A percentile compares a stretch with the other conserved stretches of the same genome.
These are phyloP conservation scores for Apostichopus parvimensis DNA, from an alignment of 35 echinoderm and acorn worm species.

Conservation along the genomic window DNA sequence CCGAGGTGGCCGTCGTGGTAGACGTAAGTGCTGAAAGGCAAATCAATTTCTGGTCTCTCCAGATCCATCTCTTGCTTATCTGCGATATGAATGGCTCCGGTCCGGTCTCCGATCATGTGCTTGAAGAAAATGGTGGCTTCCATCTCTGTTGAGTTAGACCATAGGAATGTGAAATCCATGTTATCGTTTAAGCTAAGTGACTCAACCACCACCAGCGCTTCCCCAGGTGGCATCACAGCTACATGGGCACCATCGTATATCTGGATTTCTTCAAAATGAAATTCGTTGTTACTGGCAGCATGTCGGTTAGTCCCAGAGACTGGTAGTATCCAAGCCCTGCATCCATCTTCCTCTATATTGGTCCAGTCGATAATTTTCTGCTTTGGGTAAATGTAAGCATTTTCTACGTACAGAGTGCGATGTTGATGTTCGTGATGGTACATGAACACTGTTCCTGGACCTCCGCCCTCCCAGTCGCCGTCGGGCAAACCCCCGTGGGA, in stretches of 20 bases:
- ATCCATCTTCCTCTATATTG: slow-evolving; percentile 86
- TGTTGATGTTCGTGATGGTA: slow-evolving; percentile 85
- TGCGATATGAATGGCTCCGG: slow-evolving; percentile 78
- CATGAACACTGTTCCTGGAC: slow-evolving; percentile 84
- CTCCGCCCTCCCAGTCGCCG: slow-evolving; percentile 81
- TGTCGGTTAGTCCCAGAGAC: slow-evolving; percentile 72
- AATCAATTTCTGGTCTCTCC: slow-evolving; percentile 82
- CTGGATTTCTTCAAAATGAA: slow-evolving; percentile 91
- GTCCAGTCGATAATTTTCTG: slow-evolving; percentile 82
- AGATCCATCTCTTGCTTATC: slow-evolving; percentile 91
- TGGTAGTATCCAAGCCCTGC: slow-evolving; percentile 82
- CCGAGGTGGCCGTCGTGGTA: slow-evolving; percentile 86
- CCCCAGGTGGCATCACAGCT: slow-evolving; percentile 57
- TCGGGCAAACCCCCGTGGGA: slow-evolving; percentile 77
- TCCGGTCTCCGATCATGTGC: slow-evolving; percentile 87
- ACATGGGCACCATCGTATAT: slow-evolving; percentile 85
- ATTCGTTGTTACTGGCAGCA: slow-evolving; percentile 75
- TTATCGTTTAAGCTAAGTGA: neutral
- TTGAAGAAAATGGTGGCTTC: slow-evolving; percentile 64
- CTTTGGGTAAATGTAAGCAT: slow-evolving; percentile 63
- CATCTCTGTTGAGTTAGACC: neutral
- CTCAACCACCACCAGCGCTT: slow-evolving; percentile 24
- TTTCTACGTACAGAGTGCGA: slow-evolving; percentile 80
- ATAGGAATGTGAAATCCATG: neutral
- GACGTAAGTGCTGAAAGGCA: slow-evolving; percentile 86